Percentiles rank a stretch among this genome's conserved stretches.
Conservation (phyloP, 2,888 invertebrate species). For the Drosophila nr. perissopoda region DNA sequence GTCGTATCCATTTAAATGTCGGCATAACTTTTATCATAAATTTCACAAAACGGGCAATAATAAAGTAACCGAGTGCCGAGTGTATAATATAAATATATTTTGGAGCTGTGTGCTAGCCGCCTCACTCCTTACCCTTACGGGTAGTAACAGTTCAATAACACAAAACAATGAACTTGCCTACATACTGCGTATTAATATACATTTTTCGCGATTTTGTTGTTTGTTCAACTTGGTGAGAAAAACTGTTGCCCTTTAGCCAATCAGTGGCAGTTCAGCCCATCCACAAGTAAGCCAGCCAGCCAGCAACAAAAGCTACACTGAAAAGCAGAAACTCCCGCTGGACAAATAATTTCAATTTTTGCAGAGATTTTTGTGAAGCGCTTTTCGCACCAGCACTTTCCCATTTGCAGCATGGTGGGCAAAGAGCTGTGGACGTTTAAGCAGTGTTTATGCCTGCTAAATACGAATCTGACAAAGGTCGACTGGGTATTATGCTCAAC, state of each 20-base stretch:
- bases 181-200: constrained; percentile 22
- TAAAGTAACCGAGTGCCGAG: constrained; percentile 23
- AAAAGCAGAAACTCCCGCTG: constrained; percentile 33
- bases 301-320: constrained; percentile 3
- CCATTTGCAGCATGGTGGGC: constrained; percentile 16
- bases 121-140: constrained; percentile 7
- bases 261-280: constrained; percentile 1
- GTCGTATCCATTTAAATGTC: constrained; percentile 35
- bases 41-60: constrained; percentile 43
- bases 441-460: constrained; percentile 72
- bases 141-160: constrained; percentile 38
- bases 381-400: constrained; percentile 5
- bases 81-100: constrained; percentile 64
- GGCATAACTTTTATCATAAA: constrained; percentile 71
- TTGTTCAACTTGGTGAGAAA: constrained; percentile 15
- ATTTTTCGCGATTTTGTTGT: constrained; percentile 18
- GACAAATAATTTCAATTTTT: constrained; percentile 67
- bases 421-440: constrained; percentile 57
- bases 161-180: constrained; percentile 40
- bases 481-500: constrained; percentile 44
- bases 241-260: constrained; percentile 20
- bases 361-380: constrained; percentile 34
- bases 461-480: constrained; percentile 59
- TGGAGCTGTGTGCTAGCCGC: not conserved
- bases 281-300: constrained; percentile 1